Evolutionary conservation across 92 coral and sea anemone species (phyloP), one percentile per base, ranked within the genome.

Genomic region (Anthopleura xanthogrammica): DNA sequence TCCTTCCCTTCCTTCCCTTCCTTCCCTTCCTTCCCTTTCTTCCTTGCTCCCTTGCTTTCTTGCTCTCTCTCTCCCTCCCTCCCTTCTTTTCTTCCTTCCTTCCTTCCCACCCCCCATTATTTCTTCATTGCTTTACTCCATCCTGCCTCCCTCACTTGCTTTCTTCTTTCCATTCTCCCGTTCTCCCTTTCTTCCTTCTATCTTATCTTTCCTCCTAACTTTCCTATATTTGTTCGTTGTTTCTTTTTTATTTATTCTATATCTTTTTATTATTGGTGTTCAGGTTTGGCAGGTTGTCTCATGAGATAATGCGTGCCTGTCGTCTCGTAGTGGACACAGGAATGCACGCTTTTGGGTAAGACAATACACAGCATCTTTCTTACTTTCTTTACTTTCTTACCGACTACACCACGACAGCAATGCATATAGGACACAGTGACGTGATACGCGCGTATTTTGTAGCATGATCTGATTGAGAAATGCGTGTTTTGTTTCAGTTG

Each of bases 261-360:
- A 16, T n/a, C 6, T 62, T n/a, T 20, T 60, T 60, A 6, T 17
- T 20, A 3, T 54, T 62, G 23, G 19, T 46, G 89, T 75, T 41
- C 80, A 96, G 99, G 83, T 96, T 96, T 82, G 99, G 98, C n/a
- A 89, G 97, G n/a, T 82, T 96, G 74, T 96, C 99, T 4, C 80
- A 83, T 46, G 99, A 96, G 83, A 93, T 92, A 11, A 78, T 92
- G 86, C 89, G 99, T 76, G 98, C 99, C 40, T 90, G 92, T 62
- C 86, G 99, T 29, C 89, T 92, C 39, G 99, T 96, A 7, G 98
- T 96, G 5, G 99, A 96, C 80, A 96, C 98, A 5, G 99, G 99
- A 12, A 96, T 96, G 97, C 99, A 96, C 71, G 93, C 90, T 11
- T 76, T 94, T 19, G 99, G 99, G 99, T 96, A 75, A 82, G 36